Base-by-base conservation (phyloP, 2,113 vertebrate genomes). In the Silurus meridionalis region DNA sequence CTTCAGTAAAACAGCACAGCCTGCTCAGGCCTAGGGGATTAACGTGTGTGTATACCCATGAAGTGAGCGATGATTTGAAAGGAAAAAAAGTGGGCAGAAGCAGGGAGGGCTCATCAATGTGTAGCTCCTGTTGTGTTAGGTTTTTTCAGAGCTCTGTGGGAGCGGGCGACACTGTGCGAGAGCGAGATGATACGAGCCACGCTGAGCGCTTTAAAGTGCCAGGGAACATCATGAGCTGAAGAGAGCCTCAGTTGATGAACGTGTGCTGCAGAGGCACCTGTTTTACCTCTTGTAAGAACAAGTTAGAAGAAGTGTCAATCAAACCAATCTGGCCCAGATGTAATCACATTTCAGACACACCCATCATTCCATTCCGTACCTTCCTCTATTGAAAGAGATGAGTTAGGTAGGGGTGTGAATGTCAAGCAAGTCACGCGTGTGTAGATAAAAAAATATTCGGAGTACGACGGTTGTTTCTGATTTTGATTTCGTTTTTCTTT, bases 1-100 rank as follows among this genome's bases (percentile, higher is more conserved):
- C 86, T 87, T 80, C 87, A 85, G 89, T 90, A 91, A 93, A 92
- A 93, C 83, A 91, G 91, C 85, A 89, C 86, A 83, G 57, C 80
- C 85, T 78, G 88, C 92, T 91, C 87, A 84, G 88, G 93, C 91
- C 86, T 60, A 88, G 86, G 83, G 91, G 91, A 94, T 93, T 93
- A 92, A 92, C 90, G 61, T 91, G 86, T 90, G 86, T 90, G 86
- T 88, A 84, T 91, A 88, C 83, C 87, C 46, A 87, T 88, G 78
- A 92, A 91, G 89, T 90, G 82, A 89, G 89, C 83, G 80, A 86
- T 89, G 89, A 15, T 78, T 2, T 4, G 21, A 72, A 72, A 37
- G 25, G 17, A 46, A 71, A 88, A 90, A 89, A 88, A 87, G 79
- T 81, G 80, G 72, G 67, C 60, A 55, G 81, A 79, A 74, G 67